Conservation (phyloP, 2,888 invertebrate species). For the Apotomis turbidana region DNA sequence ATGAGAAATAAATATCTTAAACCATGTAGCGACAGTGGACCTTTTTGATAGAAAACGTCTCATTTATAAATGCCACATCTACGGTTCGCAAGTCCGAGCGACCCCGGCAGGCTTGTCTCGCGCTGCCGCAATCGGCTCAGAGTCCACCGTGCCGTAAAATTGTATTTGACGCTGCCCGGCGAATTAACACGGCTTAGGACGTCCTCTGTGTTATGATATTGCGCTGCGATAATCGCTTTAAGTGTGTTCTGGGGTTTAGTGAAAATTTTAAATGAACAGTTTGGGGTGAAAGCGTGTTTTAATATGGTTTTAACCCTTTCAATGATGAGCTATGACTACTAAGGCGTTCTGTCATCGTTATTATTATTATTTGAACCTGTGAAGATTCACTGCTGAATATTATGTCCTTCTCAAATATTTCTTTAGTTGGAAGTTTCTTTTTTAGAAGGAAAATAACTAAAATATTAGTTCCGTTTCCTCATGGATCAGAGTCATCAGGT, state of each 20-base stretch:
- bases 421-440: too few species aligned
- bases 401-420: too few species aligned
- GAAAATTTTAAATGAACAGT: constrained; percentile 54
- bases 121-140: constrained; percentile 83
- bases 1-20: too few species aligned
- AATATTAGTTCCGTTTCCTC: too few species aligned
- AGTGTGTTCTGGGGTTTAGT: constrained; percentile 64
- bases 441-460: too few species aligned
- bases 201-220: constrained; percentile 77
- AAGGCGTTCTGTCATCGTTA: too few species aligned
- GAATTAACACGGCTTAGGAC: constrained; percentile 79
- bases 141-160: constrained; percentile 78
- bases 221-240: constrained; percentile 68
- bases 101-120: constrained; percentile 72
- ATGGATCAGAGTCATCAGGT: too few species aligned
- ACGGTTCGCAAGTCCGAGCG: constrained; percentile 33
- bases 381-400: too few species aligned
- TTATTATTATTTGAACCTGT: too few species aligned
- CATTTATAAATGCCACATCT: constrained; percentile 51
- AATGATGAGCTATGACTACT: neutral
- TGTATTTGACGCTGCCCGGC: constrained; percentile 78
- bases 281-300: constrained; percentile 31
- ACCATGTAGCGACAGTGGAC: too few species aligned
- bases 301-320: constrained; percentile 24
- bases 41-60: too few species aligned